Percentiles rank a stretch among this genome's conserved stretches.
Conservation (phyloP, 2,888 invertebrate genomes). For the Leptodirus hochenwartii region DNA sequence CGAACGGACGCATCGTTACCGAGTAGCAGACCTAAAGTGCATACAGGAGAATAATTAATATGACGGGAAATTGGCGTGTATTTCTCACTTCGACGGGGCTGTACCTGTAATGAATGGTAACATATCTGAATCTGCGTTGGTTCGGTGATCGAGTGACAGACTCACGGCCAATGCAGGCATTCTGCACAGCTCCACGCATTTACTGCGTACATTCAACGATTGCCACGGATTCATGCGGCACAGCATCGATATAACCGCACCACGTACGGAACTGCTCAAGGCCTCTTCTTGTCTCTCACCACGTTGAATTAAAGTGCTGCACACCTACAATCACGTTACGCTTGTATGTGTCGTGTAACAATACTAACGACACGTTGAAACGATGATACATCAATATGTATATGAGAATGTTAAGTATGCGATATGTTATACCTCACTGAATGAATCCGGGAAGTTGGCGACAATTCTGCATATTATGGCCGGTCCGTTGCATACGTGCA, state of each 20-base stretch:
- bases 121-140: conserved; percentile 20
- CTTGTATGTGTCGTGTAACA: conserved; percentile 6
- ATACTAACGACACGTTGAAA: conserved; percentile 4
- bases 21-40: conserved; percentile 58
- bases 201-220: conserved; percentile 64
- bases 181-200: conserved; percentile 76
- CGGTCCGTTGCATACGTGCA: conserved; percentile 80
- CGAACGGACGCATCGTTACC: conserved; percentile 79
- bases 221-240: conserved; percentile 83
- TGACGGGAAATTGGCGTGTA: no score
- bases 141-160: no score
- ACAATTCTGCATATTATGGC: conserved; percentile 80
- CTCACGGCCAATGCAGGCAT: conserved; percentile 80
- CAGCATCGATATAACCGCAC: conserved; percentile 57
- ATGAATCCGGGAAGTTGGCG: conserved; percentile 86
- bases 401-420: no score
- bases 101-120: conserved; percentile 47
- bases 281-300: conserved; percentile 85
- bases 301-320: conserved; percentile 65
- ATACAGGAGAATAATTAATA: no score
- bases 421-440: no score
- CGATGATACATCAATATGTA: no score
- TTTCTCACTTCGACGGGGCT: no score
- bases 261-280: conserved; percentile 53
- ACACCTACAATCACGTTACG: conserved; percentile 44